Evolutionary conservation across 2,113 vertebrate species (phyloP).

Genomic region (Hystrix cristata): DNA sequence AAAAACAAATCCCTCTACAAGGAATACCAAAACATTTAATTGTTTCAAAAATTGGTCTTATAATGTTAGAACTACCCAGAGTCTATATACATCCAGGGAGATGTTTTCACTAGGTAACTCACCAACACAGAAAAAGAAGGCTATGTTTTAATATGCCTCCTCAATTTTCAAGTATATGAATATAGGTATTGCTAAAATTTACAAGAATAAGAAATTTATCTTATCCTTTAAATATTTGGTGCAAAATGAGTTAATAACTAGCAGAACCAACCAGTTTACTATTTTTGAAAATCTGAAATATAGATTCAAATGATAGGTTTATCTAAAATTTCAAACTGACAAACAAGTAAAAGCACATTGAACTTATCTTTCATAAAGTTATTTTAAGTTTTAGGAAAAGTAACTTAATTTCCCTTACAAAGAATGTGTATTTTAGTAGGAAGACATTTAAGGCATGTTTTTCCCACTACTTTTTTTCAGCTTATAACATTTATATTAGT

Average conservation of each 20-base stretch:
- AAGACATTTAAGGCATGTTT: constrained; percentile 22
- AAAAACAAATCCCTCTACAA: neutral
- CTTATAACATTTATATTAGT: constrained; percentile 28
- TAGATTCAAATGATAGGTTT: constrained; percentile 18
- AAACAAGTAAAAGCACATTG: constrained; percentile 56
- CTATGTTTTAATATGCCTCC: neutral
- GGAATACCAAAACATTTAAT: neutral
- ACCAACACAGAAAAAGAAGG: constrained; percentile 4
- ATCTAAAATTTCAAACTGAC: constrained; percentile 58
- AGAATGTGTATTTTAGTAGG: constrained; percentile 20
- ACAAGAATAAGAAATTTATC: constrained; percentile 51
- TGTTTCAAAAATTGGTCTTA: constrained; percentile 31
- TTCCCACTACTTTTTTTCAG: neutral
- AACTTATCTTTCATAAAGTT: constrained; percentile 16
- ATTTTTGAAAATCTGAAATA: constrained; percentile 52
- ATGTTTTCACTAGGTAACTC: constrained; percentile 16
- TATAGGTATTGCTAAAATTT: constrained; percentile 36
- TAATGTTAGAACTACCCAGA: neutral
- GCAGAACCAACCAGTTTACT: neutral
- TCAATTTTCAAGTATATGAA: constrained; percentile 49
- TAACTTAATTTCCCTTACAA: constrained; percentile 53
- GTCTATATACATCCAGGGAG: neutral
- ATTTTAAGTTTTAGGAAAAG: neutral
- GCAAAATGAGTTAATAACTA: constrained; percentile 20
- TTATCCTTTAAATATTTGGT: constrained; percentile 38